A percentile compares a stretch with the other conserved stretches of the same genome.
These are phyloP conservation scores for Antheraea assamensis DNA, from an alignment of 2,888 invertebrate genomes.

Conservation along the genomic window DNA sequence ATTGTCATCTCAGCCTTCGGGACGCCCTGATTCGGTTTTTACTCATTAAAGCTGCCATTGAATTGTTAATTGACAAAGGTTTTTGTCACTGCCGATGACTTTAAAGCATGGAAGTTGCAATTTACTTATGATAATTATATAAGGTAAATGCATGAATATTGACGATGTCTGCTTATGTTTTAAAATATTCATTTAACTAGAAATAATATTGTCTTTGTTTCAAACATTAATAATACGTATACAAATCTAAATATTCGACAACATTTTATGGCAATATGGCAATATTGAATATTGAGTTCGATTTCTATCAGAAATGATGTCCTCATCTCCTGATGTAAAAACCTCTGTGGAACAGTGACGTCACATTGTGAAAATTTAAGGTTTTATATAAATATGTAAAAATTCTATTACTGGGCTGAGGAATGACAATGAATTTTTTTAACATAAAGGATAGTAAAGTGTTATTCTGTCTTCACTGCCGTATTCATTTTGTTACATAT, in stretches of 20 bases:
- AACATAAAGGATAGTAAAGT: too few relatives aligned
- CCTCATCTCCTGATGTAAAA: too few relatives aligned
- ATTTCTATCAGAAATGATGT: too few relatives aligned
- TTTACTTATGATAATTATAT: conserved; percentile 4
- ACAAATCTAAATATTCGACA: neutral
- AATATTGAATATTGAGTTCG: too few relatives aligned
- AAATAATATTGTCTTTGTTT: neutral
- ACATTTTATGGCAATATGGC: too few relatives aligned
- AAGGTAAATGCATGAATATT: neutral
- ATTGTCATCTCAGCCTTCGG: conserved; percentile 42
- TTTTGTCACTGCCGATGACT: conserved; percentile 6
- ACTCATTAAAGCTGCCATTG: conserved; percentile 13
- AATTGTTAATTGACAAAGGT: conserved; percentile 1
- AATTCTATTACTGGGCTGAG: too few relatives aligned
- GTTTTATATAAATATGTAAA: too few relatives aligned
- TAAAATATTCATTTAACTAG: conserved; percentile 4
- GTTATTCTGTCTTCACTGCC: too few relatives aligned
- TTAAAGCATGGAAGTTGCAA: neutral
- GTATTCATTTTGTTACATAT: too few relatives aligned
- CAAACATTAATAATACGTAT: neutral
- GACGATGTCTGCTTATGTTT: neutral
- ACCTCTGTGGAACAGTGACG: too few relatives aligned
- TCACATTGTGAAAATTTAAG: too few relatives aligned
- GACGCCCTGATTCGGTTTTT: conserved; percentile 23
- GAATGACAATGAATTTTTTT: too few relatives aligned